Conservation (phyloP, 1,140 invertebrate genomes). For the Neodiprion virginianus region DNA sequence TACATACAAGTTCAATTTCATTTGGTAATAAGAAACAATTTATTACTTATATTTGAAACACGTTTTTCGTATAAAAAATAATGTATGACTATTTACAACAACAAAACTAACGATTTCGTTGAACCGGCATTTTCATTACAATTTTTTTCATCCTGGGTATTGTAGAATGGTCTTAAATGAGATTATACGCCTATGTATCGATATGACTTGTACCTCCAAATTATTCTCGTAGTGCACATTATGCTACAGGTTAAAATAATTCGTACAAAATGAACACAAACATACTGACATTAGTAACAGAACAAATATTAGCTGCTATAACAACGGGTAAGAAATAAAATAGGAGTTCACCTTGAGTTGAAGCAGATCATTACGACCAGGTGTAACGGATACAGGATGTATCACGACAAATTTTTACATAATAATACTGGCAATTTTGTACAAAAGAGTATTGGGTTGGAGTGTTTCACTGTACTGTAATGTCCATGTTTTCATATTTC, state of each 20-base stretch:
- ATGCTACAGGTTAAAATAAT: too few relatives aligned
- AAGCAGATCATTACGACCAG: not conserved
- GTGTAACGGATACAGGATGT: not conserved
- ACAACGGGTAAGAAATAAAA: not conserved
- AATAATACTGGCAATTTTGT: not conserved
- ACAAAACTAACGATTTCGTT: not conserved
- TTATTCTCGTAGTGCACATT: too few relatives aligned
- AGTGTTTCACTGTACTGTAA: not conserved
- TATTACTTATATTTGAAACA: too few relatives aligned
- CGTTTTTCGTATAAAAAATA: slow-evolving; percentile 23
- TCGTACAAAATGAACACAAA: too few relatives aligned
- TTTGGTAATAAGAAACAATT: too few relatives aligned
- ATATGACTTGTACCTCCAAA: too few relatives aligned
- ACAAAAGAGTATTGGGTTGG: not conserved
- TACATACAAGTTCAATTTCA: too few relatives aligned
- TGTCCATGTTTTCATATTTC: not conserved
- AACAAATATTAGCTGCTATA: not conserved
- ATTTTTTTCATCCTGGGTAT: too few relatives aligned
- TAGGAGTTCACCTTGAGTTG: not conserved
- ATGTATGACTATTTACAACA: slow-evolving; percentile 34
- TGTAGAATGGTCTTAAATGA: too few relatives aligned
- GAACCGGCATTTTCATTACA: too few relatives aligned
- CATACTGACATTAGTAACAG: too few relatives aligned
- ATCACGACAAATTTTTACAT: not conserved
- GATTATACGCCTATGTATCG: too few relatives aligned